A percentile compares a stretch with the other conserved stretches of the same genome.
Conservation (phyloP, 2,113 vertebrate genomes). For the Sula dactylatra region DNA sequence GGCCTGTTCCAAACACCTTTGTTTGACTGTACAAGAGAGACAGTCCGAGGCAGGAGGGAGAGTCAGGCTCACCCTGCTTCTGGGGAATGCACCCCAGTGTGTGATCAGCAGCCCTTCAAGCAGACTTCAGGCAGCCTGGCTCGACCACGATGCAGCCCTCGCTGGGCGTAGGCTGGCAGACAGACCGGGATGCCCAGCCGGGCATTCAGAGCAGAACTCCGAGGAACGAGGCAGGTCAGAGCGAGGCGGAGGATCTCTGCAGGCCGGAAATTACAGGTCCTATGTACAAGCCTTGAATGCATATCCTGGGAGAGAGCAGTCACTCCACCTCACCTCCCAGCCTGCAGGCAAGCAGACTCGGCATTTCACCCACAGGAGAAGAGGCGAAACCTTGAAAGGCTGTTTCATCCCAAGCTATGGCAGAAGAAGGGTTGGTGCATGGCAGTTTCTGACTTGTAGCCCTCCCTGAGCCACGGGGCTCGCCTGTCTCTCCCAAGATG, state of each 20-base stretch:
- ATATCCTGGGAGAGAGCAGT: not conserved
- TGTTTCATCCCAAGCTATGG: not conserved
- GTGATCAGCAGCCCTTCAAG: not conserved
- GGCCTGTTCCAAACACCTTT: not conserved
- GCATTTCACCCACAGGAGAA: rapidly evolving
- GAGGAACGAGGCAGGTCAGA: not conserved
- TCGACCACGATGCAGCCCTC: rapidly evolving
- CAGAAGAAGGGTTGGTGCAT: not conserved
- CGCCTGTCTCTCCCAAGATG: not conserved
- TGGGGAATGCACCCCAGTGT: rapidly evolving
- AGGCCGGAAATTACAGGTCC: not conserved
- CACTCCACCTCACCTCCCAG: too few relatives aligned
- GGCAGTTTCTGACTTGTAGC: not conserved
- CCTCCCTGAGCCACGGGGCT: not conserved
- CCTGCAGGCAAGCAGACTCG: not conserved
- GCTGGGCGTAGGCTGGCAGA: rapidly evolving
- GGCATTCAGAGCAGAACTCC: rapidly evolving
- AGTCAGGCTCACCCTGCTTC: too few relatives aligned
- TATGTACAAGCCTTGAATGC: too few relatives aligned
- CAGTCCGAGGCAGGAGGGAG: not conserved
- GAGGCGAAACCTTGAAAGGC: not conserved
- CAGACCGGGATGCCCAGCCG: rapidly evolving
- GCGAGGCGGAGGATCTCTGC: not conserved
- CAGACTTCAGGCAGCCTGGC: not conserved
- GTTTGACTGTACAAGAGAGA: too few relatives aligned